Base-by-base conservation (phyloP, 2,888 invertebrate species). In the Junonia oenone region DNA sequence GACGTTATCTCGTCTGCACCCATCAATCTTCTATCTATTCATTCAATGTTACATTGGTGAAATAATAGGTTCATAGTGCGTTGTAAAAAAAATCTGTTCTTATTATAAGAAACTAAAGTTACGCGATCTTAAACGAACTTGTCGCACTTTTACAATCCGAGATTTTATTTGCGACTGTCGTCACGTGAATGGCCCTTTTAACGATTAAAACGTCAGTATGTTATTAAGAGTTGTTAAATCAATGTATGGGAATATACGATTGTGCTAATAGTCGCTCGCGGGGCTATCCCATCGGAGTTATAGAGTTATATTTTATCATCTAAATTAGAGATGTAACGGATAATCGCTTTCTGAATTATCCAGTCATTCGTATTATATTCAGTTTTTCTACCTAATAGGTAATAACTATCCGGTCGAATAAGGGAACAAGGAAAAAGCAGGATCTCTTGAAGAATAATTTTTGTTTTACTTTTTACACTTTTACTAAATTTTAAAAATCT, bases 171-270 rank as follows among this genome's bases (percentile, higher is more conserved):
- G 29, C 29, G 29, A 8, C 29, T 11, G 29, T 33, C 31, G 31
- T 33, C 2, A 22, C 5, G 22, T 33, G 31, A 33, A 33, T n/a
- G n/a, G n/a, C 4, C 31, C n/a, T n/a, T 33, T 33, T 29, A n/a
- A 6, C 22, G 40, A 43, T 43, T 26, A 43, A 43, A 43, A 43
- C 43, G 1, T 43, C 22, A 1, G 26, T 26, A 5, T 26, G 26
- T 43, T 26, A 43, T 43, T 43, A 43, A 43, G 43, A 22, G 43
- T 43, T 8, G 43, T 43, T 43, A 26, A 43, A 26, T 26, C 43
- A 26, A 13, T 2, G 17, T n/a, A 22, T 43, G 22, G 2, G 50
- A 17, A 29, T 17, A 40, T 19, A 40, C 19, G 29, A 50, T 14
- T 11, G 17, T 15, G 19, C 19, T 40, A 38, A 38, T 38, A 40